A percentile compares a stretch with the other conserved stretches of the same genome.
These are phyloP conservation scores for Belgica antarctica DNA, from an alignment of 2,888 invertebrate genomes.

Conservation along the genomic window DNA sequence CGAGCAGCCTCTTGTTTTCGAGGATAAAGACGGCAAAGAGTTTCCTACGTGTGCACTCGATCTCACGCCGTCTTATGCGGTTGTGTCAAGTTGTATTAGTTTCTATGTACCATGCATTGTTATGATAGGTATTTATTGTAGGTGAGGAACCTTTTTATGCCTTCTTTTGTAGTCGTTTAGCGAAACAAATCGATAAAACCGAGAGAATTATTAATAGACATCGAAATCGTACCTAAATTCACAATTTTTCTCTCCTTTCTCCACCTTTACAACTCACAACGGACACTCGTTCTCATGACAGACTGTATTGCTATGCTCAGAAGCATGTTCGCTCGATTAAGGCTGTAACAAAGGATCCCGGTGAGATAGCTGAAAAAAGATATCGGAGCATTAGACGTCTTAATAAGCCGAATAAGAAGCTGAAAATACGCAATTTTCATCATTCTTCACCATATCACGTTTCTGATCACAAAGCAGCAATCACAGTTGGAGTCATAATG, in stretches of 20 bases:
- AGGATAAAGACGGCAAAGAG: constrained; percentile 65
- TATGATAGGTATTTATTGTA: constrained; percentile 92
- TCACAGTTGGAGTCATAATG: constrained; percentile 98
- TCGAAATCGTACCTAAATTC: not conserved
- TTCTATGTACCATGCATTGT: constrained; percentile 97
- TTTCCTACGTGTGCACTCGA: constrained; percentile 93
- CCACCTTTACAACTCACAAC: not conserved
- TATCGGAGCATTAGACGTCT: constrained; percentile 56
- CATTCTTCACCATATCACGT: constrained; percentile 84
- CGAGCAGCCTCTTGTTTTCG: constrained; percentile 65
- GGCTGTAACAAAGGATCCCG: constrained; percentile 76
- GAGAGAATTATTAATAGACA: constrained; percentile 23
- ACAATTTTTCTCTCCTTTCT: not conserved
- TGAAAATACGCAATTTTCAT: constrained; percentile 59
- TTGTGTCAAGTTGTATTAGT: constrained; percentile 95
- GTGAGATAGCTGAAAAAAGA: constrained; percentile 56
- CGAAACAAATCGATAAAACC: not conserved
- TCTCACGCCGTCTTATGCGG: constrained; percentile 92
- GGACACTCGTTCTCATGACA: constrained; percentile 50
- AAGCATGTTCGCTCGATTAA: constrained; percentile 95
- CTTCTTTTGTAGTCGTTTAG: not conserved
- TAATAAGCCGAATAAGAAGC: constrained; percentile 58
- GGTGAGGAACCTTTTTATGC: constrained; percentile 54
- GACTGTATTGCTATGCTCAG: constrained; percentile 95
- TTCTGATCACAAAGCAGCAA: constrained; percentile 96